Conservation (phyloP, 92 coral and sea anemone genomes). For the Actinostola sp. region DNA sequence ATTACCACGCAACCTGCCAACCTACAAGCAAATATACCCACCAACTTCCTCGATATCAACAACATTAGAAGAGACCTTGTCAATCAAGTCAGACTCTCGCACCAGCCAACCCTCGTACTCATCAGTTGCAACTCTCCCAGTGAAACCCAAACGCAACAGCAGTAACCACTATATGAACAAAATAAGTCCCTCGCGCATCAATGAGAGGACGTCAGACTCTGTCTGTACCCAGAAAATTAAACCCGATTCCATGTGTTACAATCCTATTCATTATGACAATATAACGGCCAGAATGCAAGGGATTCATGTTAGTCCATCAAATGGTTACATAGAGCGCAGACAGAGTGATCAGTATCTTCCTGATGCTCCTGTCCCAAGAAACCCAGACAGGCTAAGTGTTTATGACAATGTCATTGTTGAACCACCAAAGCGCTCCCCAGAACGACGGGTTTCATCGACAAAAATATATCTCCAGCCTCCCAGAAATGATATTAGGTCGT, state of each 20-base stretch:
- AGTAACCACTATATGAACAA: conserved; percentile 61
- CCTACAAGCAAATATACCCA: conserved; percentile 10
- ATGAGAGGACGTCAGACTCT: not conserved
- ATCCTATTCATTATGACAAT: conserved; percentile 86
- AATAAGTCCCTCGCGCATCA: conserved; percentile 5
- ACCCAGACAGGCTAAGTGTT: not conserved
- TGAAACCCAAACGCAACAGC: conserved; percentile 56
- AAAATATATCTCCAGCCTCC: conserved; percentile 22
- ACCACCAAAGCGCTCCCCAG: conserved; percentile 21
- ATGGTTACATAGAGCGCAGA: not conserved
- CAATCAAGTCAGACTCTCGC: conserved; percentile 23
- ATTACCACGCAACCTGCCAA: conserved; percentile 57
- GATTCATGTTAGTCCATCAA: conserved; percentile 31
- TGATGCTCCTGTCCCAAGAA: conserved; percentile 1
- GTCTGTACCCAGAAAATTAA: conserved; percentile 90
- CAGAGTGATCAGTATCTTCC: not conserved
- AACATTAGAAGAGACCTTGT: conserved; percentile 23
- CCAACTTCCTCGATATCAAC: conserved; percentile 17
- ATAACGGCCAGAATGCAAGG: conserved; percentile 51
- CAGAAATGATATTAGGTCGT: not conserved
- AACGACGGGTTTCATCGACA: conserved; percentile 26
- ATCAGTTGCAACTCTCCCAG: conserved; percentile 42
- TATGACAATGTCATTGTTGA: conserved; percentile 29
- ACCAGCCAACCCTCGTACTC: conserved; percentile 8
- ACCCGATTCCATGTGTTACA: conserved; percentile 89